Base-by-base conservation (phyloP, 2,113 vertebrate genomes). In the Manacus vitellinus region DNA sequence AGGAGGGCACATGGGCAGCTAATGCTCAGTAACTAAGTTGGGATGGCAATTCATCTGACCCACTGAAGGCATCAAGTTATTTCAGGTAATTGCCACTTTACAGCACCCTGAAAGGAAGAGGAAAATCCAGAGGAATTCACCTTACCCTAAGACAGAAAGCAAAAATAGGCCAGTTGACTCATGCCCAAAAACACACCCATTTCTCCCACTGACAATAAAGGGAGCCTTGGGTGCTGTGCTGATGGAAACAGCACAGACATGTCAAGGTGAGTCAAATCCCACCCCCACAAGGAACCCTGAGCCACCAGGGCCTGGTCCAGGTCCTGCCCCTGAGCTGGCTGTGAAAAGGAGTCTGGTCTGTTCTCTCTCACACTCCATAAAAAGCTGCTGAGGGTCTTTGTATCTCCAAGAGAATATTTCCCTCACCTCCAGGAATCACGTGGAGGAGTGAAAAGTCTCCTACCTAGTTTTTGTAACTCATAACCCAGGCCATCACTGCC, bases 51-150 rank as follows among this genome's bases (percentile, higher is more conserved):
- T 92, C 41, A 47, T 31, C 61, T 66, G 67, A 43, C 63, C 41
- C 44, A 33, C 35, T 33, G 52, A 27, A 67, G n/a, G 23, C 51
- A 92, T 28, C 51, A 8, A 1, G 28, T 73, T 46, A 46, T 61
- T 51, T 49, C 35, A 73, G 67, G 21, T 76, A 22, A 56, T 7
- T 39, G 37, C 23, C 24, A 14, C 33, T 76, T 61, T 88, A 51
- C 21, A 65, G 30, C 33, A 74, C 72, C 25, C 1, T 2, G 79
- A 94, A 80, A 65, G 35, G 21, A 79, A 46, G 28, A 88, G 85
- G 46, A 93, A 93, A 94, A 95, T 70, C 59, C 63, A 46, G 41
- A 56, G 72, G 31, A 83, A 62, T 88, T 88, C 79, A 85, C 46
- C 51, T 66, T 66, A 35, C 58, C 22, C 20, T 17, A 24, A 61